Evolutionary conservation across 2,113 vertebrate genomes (phyloP).

Genomic region (Alligator mississippiensis): DNA sequence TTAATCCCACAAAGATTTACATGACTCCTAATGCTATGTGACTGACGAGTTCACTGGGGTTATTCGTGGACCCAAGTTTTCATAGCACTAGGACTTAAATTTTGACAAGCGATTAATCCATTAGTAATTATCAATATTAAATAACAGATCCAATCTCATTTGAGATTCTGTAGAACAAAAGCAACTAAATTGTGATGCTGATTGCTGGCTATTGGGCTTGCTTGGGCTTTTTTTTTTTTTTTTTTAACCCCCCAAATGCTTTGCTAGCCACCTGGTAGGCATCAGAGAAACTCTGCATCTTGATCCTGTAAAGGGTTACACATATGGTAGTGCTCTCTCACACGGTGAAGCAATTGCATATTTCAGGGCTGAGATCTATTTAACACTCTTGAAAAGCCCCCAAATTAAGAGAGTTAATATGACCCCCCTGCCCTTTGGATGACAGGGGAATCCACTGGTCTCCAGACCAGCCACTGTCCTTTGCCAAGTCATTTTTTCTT

Average conservation of each 20-base stretch:
- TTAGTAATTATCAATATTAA: neutral
- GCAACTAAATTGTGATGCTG: too few species aligned
- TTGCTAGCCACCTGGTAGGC: neutral
- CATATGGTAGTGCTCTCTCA: neutral
- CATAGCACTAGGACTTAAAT: neutral
- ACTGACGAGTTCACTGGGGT: neutral
- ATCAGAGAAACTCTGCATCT: neutral
- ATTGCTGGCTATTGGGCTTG: neutral
- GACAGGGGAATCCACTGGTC: neutral
- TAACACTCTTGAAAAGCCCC: neutral
- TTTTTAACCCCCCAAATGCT: neutral
- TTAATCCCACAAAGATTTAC: neutral
- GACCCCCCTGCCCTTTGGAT: neutral
- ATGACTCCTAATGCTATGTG: neutral
- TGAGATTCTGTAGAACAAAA: neutral
- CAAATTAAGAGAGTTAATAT: neutral
- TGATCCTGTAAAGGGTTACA: neutral
- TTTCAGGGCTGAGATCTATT: neutral
- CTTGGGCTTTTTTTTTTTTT: too few species aligned
- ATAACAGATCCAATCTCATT: neutral
- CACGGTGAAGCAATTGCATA: fast-evolving
- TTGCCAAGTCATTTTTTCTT: constrained; percentile 22
- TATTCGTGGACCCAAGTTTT: neutral
- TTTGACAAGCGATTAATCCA: neutral
- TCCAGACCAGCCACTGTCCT: neutral